These are phyloP conservation scores for Ahaetulla prasina DNA, from an alignment of 2,113 vertebrate species.

Conservation along the genomic window DNA sequence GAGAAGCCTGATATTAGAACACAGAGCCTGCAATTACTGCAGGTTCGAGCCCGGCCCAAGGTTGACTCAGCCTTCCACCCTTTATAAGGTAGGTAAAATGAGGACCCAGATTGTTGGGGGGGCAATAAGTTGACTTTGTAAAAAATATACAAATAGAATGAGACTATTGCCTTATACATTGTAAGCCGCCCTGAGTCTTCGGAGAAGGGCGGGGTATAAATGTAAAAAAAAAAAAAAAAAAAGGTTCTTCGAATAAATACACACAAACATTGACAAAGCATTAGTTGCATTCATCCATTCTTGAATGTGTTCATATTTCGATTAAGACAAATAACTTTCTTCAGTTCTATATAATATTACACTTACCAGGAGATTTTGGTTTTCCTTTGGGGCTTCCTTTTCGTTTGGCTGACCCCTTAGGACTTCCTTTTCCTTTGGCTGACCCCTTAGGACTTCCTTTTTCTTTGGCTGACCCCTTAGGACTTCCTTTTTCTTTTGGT, in stretches of 20 bases:
- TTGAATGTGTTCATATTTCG: not conserved
- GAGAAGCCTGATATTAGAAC: too few relatives aligned
- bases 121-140: too few relatives aligned
- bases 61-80: too few relatives aligned
- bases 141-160: too few relatives aligned
- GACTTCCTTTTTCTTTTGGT: slow-evolving; percentile 37
- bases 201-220: too few relatives aligned
- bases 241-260: not conserved
- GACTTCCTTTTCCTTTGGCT: slow-evolving; percentile 5
- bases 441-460: slow-evolving; percentile 6
- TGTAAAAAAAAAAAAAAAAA: too few relatives aligned
- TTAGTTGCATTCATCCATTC: not conserved
- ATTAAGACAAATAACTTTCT: not conserved
- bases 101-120: too few relatives aligned
- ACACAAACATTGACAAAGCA: not conserved
- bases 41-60: too few relatives aligned
- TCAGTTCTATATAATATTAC: not conserved
- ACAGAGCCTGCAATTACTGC: too few relatives aligned
- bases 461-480: not conserved
- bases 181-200: too few relatives aligned
- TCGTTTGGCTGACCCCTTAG: slow-evolving; percentile 36
- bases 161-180: too few relatives aligned
- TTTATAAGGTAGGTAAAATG: too few relatives aligned
- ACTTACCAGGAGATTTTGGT: slow-evolving; percentile 42
- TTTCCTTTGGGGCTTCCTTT: slow-evolving; percentile 53